Evolutionary conservation across 2,888 invertebrate genomes (phyloP).

Genomic region (Drosophila recens): DNA sequence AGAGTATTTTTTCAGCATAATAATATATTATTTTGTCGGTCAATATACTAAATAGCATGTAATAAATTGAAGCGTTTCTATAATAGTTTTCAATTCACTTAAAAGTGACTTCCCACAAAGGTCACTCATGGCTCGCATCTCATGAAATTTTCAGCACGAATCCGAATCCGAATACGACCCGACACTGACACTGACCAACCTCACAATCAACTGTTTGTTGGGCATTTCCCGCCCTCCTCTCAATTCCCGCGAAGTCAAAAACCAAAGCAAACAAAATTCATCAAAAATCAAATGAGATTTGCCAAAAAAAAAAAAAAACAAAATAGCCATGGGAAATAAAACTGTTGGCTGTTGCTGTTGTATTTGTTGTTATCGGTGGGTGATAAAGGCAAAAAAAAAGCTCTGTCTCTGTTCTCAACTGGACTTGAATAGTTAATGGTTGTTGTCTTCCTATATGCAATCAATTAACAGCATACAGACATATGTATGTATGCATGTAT

Average conservation of each 20-base stretch:
- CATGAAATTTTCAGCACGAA: constrained; percentile 25
- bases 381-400: constrained; percentile 15
- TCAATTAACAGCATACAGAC: constrained; percentile 36
- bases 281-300: constrained; percentile 38
- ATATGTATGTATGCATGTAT: too few relatives aligned
- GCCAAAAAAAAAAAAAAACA: constrained; percentile 11
- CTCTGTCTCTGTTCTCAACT: constrained; percentile 12
- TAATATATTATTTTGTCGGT: neutral
- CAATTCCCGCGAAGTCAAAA: constrained; percentile 2
- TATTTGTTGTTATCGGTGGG: neutral
- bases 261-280: constrained; percentile 32
- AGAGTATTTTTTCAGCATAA: neutral
- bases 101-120: constrained; percentile 29
- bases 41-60: constrained; percentile 10
- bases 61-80: neutral
- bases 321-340: constrained; percentile 12
- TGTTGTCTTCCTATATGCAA: constrained; percentile 34
- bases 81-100: neutral
- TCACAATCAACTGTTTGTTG: constrained; percentile 40
- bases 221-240: constrained; percentile 21
- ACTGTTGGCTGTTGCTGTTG: constrained; percentile 15
- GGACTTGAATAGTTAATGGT: constrained; percentile 4
- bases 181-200: constrained; percentile 63
- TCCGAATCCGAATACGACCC: constrained; percentile 1
- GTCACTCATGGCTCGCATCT: constrained; percentile 34